Base-by-base conservation (phyloP, 2,888 invertebrate species). In the Agapostemon virescens region DNA sequence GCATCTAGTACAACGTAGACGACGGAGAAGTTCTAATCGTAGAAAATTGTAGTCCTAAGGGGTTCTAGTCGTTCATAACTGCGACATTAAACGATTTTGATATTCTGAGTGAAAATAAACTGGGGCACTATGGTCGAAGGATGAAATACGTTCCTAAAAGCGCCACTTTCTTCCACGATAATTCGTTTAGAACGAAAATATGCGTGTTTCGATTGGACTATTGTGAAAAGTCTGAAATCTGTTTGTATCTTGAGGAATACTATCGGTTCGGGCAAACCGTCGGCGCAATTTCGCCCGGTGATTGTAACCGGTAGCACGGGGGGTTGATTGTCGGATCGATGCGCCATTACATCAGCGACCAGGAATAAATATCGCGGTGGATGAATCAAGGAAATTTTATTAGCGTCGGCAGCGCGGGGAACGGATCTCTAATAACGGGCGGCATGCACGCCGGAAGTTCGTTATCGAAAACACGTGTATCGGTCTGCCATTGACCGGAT, bases 401-500 rank as follows among this genome's bases (percentile, higher is more conserved):
- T 55, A 55, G 55, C 55, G 15, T 15, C 55, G 15, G 26, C 2
- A 7, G 26, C 7, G 6, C 17, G 61, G 26, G 52, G 26, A 23
- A 9, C n/a, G 9, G 49, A 3, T 4, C 33, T 20, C 20, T 61
- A 61, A 33, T 63, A 63, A 63, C 36, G 33, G n/a, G 11, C 30
- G 30, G 30, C 58, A 26, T 11, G 33, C 36, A 36, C 17, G 55
- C 55, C 55, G 63, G n/a, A 63, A n/a, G 36, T 63, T 61, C 61
- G 61, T 61, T 61, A 61, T 61, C 61, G 61, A 61, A 61, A 61
- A 61, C 61, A 61, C 61, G 61, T 20, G 61, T 61, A 33, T 30
- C 61, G 61, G 36, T 36, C 79, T 70, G 74, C 74, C 81, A 79
- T 79, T 74, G 81, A 73, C 74, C 70, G 79, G 69, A 67, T 68